Evolutionary conservation across 2,888 invertebrate genomes (phyloP).

Genomic region (Zhengitettix transpicula): DNA sequence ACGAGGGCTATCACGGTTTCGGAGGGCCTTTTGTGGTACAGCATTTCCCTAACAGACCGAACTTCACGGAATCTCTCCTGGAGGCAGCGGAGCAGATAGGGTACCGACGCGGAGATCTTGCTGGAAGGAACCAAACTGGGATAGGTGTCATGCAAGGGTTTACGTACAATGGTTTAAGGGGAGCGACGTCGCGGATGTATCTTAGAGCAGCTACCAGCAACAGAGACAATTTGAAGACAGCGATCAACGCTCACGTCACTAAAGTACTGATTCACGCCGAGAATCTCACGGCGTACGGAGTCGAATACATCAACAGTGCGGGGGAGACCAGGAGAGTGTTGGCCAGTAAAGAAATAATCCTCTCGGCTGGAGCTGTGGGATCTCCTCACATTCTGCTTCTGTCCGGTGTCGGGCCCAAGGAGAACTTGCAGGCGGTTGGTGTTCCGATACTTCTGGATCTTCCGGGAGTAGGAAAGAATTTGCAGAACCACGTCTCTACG

Average conservation of each 20-base stretch:
- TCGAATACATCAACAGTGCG: conserved; percentile 25
- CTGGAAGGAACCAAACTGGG: conserved; percentile 15
- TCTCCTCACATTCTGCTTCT: conserved; percentile 34
- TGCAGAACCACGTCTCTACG: conserved; percentile 49
- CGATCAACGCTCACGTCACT: conserved; percentile 31
- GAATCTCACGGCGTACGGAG: conserved; percentile 26
- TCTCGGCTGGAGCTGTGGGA: conserved; percentile 19
- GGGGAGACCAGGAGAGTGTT: conserved; percentile 21
- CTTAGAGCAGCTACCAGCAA: conserved; percentile 20
- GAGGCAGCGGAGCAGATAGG: conserved; percentile 24
- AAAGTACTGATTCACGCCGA: conserved; percentile 31
- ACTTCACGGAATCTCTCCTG: conserved; percentile 22
- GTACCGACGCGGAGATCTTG: conserved; percentile 24
- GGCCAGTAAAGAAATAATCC: conserved; percentile 25
- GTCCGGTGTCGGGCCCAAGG: conserved; percentile 32
- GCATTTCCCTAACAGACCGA: conserved; percentile 24
- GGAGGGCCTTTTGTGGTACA: conserved; percentile 26
- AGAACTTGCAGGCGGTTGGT: conserved; percentile 20
- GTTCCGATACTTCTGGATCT: conserved; percentile 43
- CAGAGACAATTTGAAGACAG: conserved; percentile 3
- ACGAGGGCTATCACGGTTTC: conserved; percentile 22
- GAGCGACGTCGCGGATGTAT: conserved; percentile 36
- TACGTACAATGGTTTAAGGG: conserved; percentile 17
- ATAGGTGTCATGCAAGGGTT: conserved; percentile 14
- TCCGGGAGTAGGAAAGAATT: conserved; percentile 43